Conservation (phyloP, 2,113 vertebrate genomes). For the Odontophorus gujanensis region DNA sequence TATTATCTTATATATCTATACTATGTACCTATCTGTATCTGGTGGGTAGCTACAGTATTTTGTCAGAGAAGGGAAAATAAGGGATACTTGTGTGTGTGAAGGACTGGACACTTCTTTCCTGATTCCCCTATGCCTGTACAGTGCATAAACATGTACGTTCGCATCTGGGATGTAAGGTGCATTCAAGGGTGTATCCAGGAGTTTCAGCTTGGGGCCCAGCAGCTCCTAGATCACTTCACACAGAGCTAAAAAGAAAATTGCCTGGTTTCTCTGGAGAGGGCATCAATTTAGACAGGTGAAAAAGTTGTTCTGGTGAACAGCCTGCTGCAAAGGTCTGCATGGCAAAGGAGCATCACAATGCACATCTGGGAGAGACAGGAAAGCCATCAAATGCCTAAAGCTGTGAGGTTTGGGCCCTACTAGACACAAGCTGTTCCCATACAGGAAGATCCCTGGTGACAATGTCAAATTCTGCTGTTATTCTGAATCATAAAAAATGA, state of each 20-base stretch:
- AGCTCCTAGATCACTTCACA: background rate
- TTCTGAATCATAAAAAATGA: conserved; percentile 5
- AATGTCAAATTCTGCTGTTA: background rate
- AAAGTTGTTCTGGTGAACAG: background rate
- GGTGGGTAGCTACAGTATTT: background rate
- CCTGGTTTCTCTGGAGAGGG: background rate
- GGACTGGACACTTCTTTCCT: background rate
- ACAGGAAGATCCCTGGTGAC: background rate
- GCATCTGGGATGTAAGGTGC: background rate
- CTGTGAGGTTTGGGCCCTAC: background rate
- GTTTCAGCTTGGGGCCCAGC: background rate
- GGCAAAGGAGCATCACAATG: background rate
- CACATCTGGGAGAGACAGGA: background rate
- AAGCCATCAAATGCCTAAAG: background rate
- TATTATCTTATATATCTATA: no score
- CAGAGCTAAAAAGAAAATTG: background rate
- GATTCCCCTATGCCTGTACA: background rate
- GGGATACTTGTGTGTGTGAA: background rate
- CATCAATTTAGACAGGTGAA: background rate
- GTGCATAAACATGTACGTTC: background rate
- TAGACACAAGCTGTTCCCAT: background rate
- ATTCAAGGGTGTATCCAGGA: background rate
- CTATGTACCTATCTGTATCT: no score
- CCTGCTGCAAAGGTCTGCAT: background rate
- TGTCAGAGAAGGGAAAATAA: background rate